Percentiles rank a stretch among this genome's conserved stretches.
phyloP scores from a whole-genome alignment of 1,140 invertebrate genomes.

The Pemphigus obesinymphae region DNA sequence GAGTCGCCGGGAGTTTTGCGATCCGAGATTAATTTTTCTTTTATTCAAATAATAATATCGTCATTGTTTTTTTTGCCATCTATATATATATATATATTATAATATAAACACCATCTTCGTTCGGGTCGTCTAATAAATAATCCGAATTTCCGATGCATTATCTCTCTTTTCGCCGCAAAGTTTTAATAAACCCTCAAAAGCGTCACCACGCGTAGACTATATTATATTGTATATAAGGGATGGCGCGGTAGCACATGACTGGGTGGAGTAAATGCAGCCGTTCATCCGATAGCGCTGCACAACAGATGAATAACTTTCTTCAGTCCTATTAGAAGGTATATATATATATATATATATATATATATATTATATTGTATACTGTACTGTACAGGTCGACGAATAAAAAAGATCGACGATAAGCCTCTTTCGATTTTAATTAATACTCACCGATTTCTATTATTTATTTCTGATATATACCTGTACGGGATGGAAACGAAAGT shows the following conservation, averaged over 20 bases:
- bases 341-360: background rate
- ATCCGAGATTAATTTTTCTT: background rate
- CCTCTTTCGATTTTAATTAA: conserved; percentile 34
- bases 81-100: no score
- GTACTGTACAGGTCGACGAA: background rate
- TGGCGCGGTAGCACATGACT: no score
- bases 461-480: background rate
- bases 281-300: background rate
- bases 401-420: conserved; percentile 20
- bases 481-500: no score
- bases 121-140: background rate
- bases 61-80: background rate
- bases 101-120: background rate
- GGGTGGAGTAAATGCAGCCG: background rate
- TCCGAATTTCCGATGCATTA: background rate
- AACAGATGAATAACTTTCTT: conserved; percentile 8
- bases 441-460: conserved; percentile 8
- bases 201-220: background rate
- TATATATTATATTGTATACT: no score
- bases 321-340: no score
- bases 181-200: conserved; percentile 24
- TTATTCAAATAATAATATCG: conserved; percentile 2
- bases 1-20: background rate
- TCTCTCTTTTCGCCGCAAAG: conserved; percentile 5
- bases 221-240: background rate